phyloP scores from a whole-genome alignment of 2,888 invertebrate genomes.

The Campopleginae sp. region DNA sequence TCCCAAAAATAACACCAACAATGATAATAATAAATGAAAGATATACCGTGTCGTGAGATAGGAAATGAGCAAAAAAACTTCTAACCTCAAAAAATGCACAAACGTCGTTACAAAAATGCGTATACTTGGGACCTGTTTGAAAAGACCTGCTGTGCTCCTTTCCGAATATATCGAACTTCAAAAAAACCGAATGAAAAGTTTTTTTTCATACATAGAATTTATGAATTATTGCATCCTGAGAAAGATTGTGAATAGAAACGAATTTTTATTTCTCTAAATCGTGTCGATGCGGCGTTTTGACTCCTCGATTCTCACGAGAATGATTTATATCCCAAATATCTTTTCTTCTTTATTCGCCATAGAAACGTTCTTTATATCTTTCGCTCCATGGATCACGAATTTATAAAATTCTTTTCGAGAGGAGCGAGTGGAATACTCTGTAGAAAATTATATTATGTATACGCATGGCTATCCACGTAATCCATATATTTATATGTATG shows the following conservation, averaged over 20 bases:
- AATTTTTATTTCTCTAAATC: conserved; percentile 14
- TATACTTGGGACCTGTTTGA: background rate
- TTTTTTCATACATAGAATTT: conserved; percentile 7
- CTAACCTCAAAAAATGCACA: too few species aligned
- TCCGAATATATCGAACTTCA: background rate
- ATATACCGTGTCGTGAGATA: background rate
- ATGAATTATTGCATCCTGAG: background rate
- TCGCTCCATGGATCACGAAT: conserved; percentile 33
- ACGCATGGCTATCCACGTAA: background rate
- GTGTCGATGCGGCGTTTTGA: conserved; percentile 8
- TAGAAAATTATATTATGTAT: conserved; percentile 20
- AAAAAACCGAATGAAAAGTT: background rate
- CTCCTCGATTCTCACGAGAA: conserved; percentile 13
- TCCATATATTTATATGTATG: too few species aligned
- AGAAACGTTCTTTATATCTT: conserved; percentile 30
- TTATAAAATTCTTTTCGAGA: conserved; percentile 42
- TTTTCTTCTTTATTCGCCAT: conserved; percentile 30
- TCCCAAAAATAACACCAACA: background rate
- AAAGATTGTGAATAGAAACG: conserved; percentile 28
- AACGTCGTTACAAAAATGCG: background rate
- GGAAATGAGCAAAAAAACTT: background rate
- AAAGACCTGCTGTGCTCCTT: background rate
- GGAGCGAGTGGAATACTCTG: conserved; percentile 29
- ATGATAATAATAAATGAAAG: background rate
- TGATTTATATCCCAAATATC: conserved; percentile 47